phyloP scores from a whole-genome alignment of 2,797 vertebrate genomes.

The Peromyscus melanophrys region DNA sequence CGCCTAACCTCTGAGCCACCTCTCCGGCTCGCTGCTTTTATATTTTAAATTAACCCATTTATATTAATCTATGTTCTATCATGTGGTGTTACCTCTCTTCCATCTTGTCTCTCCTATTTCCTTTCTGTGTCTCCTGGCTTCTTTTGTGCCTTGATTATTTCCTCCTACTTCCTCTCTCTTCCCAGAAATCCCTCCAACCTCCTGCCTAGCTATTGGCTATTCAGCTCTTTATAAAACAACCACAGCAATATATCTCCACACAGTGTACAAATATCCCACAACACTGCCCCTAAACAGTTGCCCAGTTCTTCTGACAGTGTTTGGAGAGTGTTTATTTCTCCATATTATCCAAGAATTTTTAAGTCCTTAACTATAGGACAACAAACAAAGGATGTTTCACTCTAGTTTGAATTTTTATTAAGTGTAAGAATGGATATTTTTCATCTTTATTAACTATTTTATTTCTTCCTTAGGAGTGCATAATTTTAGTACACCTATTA shows the following conservation, averaged over 20 bases:
- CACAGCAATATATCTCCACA: background rate
- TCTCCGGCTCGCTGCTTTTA: no score
- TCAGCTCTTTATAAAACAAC: background rate
- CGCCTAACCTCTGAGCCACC: no score
- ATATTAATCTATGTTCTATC: background rate
- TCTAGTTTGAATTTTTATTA: background rate
- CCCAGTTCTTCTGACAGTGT: background rate
- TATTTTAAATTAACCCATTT: background rate
- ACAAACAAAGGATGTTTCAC: background rate
- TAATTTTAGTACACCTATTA: constrained; percentile 1
- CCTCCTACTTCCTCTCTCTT: no score
- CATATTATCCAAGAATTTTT: background rate
- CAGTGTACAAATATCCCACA: background rate
- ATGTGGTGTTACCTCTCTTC: background rate
- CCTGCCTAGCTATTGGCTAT: background rate
- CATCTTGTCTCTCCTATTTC: background rate
- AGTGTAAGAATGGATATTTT: background rate
- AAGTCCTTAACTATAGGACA: constrained; percentile 12
- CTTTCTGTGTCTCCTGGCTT: background rate
- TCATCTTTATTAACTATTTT: background rate
- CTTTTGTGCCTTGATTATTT: background rate
- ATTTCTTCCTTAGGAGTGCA: constrained; percentile 4
- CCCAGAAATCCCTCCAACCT: no score
- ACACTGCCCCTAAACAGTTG: background rate
- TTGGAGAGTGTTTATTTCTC: background rate